Conservation (phyloP, 2,888 invertebrate species). For the Tetropium fuscum region DNA sequence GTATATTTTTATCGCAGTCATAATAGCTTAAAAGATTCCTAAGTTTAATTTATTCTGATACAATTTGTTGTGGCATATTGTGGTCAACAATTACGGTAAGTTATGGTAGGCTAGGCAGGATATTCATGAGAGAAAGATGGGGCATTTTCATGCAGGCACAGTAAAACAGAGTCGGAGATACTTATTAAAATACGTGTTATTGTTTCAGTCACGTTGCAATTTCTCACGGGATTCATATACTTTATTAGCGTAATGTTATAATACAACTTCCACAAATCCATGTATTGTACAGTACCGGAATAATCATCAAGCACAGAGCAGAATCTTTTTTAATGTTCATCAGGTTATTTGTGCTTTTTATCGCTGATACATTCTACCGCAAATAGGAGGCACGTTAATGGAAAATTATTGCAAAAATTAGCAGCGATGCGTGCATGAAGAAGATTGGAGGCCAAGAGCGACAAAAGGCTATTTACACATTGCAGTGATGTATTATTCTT, state of each 20-base stretch:
- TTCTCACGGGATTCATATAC: conserved; percentile 65
- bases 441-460: too few relatives aligned
- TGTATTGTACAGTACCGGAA: conserved; percentile 32
- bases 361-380: too few relatives aligned
- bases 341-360: too few relatives aligned
- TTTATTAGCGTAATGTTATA: conserved; percentile 57
- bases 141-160: too few relatives aligned
- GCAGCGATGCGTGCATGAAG: too few relatives aligned
- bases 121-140: conserved; percentile 43
- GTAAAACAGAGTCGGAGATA: conserved; percentile 56
- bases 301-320: too few relatives aligned
- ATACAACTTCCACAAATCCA: conserved; percentile 52
- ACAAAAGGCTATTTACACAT: too few relatives aligned
- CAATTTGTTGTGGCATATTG: conserved; percentile 60
- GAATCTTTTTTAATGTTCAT: too few relatives aligned
- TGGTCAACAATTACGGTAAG: conserved; percentile 59
- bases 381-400: too few relatives aligned
- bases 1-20: conserved; percentile 29
- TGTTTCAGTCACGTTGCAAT: conserved; percentile 67
- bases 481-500: too few relatives aligned
- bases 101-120: conserved; percentile 57
- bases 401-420: too few relatives aligned
- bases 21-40: conserved; percentile 43
- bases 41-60: conserved; percentile 52
- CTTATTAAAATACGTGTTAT: conserved; percentile 67